These are phyloP conservation scores for Macroteleia sp. DNA, from an alignment of 2,888 invertebrate genomes.

Conservation along the genomic window DNA sequence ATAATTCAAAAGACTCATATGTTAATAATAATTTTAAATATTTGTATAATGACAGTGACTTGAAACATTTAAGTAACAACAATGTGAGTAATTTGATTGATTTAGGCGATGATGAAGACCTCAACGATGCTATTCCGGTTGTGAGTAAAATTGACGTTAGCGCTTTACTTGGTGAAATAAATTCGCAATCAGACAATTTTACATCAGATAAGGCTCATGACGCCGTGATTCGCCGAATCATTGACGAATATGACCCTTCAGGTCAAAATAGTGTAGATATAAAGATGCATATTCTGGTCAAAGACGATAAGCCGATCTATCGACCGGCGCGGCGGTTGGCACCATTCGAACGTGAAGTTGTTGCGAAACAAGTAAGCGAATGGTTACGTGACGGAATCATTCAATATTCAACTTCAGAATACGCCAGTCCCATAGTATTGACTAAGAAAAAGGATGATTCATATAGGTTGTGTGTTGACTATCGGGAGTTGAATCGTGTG, in stretches of 20 bases:
- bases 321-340: slow-evolving; percentile 59
- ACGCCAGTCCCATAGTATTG: neutral
- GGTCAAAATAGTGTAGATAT: slow-evolving; percentile 6
- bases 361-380: slow-evolving; percentile 58
- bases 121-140: neutral
- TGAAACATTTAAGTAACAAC: no score
- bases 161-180: neutral
- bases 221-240: neutral
- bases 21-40: no score
- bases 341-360: slow-evolving; percentile 34
- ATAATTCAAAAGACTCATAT: no score
- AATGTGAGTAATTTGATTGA: no score
- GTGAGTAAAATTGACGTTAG: neutral
- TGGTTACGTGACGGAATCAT: slow-evolving; percentile 66
- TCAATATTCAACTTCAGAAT: neutral
- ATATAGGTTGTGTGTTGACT: no score
- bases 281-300: slow-evolving; percentile 42
- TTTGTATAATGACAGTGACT: no score
- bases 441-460: no score
- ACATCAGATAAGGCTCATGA: neutral
- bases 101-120: no score
- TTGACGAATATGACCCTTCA: slow-evolving; percentile 25
- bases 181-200: neutral
- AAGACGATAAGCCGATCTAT: slow-evolving; percentile 63
- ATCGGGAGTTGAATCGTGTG: no score